Percentiles rank a stretch among this genome's conserved stretches.
These are phyloP conservation scores for Phoxinus dragarum DNA, from an alignment of 2,797 vertebrate genomes.

Conservation along the genomic window DNA sequence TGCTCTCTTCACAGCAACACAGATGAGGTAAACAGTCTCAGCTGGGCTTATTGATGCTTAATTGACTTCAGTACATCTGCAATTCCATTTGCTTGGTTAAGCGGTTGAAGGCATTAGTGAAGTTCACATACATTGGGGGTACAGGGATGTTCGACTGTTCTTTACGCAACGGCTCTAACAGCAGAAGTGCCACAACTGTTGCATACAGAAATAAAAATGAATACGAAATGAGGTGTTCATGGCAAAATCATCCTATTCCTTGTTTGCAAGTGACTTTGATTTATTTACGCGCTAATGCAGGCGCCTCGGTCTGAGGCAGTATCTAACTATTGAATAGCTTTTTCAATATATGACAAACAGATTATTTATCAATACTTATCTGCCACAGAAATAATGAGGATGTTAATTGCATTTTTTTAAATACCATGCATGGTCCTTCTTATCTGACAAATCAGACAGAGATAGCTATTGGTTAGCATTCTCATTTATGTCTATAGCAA, in stretches of 20 bases:
- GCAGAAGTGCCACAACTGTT: neutral
- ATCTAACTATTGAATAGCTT: neutral
- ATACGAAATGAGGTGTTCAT: neutral
- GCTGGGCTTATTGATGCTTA: slow-evolving; percentile 72
- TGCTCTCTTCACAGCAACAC: slow-evolving; percentile 54
- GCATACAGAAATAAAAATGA: slow-evolving; percentile 4
- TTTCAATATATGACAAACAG: neutral
- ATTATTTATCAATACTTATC: neutral
- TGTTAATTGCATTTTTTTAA: neutral
- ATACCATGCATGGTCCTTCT: neutral
- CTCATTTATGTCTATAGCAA: neutral
- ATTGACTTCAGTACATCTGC: slow-evolving; percentile 75
- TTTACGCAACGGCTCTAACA: slow-evolving; percentile 32
- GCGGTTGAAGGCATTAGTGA: slow-evolving; percentile 64
- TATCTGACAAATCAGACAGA: neutral
- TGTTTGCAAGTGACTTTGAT: slow-evolving; percentile 8
- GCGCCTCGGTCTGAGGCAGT: neutral
- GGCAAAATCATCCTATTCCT: neutral
- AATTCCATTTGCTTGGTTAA: slow-evolving; percentile 68
- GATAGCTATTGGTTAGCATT: neutral
- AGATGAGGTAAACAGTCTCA: slow-evolving; percentile 57
- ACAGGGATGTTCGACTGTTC: slow-evolving; percentile 43
- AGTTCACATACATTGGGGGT: slow-evolving; percentile 57
- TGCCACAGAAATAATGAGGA: neutral
- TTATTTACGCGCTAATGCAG: neutral